A percentile compares a stretch with the other conserved stretches of the same genome.
phyloP scores from a whole-genome alignment of 2,113 vertebrate genomes.

The Leuciscus idus region DNA sequence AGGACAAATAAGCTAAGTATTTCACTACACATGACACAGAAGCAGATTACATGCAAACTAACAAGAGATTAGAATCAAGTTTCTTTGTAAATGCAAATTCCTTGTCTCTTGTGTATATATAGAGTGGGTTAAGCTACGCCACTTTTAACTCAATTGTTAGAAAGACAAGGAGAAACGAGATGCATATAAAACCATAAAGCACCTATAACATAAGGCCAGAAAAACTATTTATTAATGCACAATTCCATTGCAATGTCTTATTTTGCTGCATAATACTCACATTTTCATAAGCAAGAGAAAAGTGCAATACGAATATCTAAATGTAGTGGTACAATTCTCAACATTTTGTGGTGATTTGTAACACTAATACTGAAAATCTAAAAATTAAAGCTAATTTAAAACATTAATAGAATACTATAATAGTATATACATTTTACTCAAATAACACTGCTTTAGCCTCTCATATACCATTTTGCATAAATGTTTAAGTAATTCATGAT shows the following conservation, averaged over 20 bases:
- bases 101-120: not conserved
- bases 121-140: not conserved
- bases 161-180: not conserved
- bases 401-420: not conserved
- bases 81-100: constrained; percentile 25
- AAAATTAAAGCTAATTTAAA: not conserved
- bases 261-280: not conserved
- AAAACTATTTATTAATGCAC: not conserved
- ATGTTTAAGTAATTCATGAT: not conserved
- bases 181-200: not conserved
- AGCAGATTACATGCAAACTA: constrained; percentile 22
- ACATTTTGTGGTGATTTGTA: not conserved
- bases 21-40: not conserved
- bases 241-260: not conserved
- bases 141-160: not conserved
- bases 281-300: not conserved
- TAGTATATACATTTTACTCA: not conserved
- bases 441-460: not conserved
- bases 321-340: not conserved
- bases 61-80: not conserved
- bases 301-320: not conserved
- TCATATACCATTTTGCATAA: not conserved
- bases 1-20: not conserved
- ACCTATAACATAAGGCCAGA: not conserved
- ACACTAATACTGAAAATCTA: not conserved